Conservation (phyloP, 2,113 vertebrate species). For the Oncorhynchus masou region DNA sequence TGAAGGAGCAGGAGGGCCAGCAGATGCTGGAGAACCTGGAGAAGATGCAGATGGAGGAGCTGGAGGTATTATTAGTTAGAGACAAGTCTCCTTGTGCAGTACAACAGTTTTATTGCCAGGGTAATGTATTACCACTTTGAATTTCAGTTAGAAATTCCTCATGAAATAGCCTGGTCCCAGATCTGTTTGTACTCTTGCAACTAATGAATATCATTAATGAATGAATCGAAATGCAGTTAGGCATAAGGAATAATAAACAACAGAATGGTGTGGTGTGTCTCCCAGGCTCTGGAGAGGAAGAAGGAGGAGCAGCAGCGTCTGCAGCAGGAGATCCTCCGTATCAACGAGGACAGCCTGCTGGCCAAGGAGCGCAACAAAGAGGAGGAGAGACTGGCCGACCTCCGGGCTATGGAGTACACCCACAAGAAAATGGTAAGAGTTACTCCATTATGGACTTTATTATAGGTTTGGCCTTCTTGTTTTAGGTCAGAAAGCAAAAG, state of each 20-base stretch:
- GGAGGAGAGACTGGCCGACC: conserved; percentile 78
- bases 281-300: conserved; percentile 76
- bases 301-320: conserved; percentile 71
- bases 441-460: neutral
- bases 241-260: too few species aligned
- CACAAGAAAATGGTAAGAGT: conserved; percentile 78
- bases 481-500: too few species aligned
- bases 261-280: neutral
- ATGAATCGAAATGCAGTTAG: too few species aligned
- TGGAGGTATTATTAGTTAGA: conserved; percentile 65
- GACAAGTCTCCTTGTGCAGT: neutral
- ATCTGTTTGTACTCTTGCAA: too few species aligned
- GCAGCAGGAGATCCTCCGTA: conserved; percentile 76
- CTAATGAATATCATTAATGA: too few species aligned
- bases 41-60: conserved; percentile 77
- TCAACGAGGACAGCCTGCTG: conserved; percentile 75
- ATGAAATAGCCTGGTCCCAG: too few species aligned
- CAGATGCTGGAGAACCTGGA: conserved; percentile 73
- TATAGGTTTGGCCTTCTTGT: too few species aligned
- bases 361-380: conserved; percentile 71
- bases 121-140: neutral
- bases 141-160: too few species aligned
- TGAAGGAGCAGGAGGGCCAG: conserved; percentile 77
- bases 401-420: conserved; percentile 76
- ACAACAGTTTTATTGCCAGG: neutral